Percentiles rank a stretch among this genome's conserved stretches.
These are phyloP conservation scores for Anolis apletophallus DNA, from an alignment of 2,797 vertebrate species.

Conservation along the genomic window DNA sequence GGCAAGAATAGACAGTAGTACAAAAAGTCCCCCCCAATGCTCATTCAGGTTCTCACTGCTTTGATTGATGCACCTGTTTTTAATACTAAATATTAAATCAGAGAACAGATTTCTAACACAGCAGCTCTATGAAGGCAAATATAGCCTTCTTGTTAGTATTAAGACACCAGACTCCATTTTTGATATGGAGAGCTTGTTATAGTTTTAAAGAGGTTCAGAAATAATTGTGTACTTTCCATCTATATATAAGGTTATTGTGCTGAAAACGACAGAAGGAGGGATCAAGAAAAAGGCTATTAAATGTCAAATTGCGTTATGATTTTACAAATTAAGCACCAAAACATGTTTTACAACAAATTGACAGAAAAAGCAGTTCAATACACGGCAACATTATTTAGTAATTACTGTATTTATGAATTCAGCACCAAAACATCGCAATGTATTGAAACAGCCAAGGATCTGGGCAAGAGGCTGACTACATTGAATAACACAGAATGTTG, in stretches of 20 bases:
- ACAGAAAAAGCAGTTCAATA: too few relatives aligned
- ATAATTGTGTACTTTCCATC: neutral
- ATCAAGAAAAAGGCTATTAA: too few relatives aligned
- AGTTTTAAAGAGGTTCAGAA: neutral
- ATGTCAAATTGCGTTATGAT: too few relatives aligned
- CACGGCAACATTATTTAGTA: too few relatives aligned
- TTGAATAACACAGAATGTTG: too few relatives aligned
- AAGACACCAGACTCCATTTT: neutral
- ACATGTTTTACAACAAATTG: too few relatives aligned
- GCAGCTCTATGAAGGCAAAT: neutral
- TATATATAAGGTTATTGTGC: neutral
- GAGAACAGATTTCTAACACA: conserved; percentile 51
- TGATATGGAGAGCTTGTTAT: neutral
- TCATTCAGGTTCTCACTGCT: conserved; percentile 54
- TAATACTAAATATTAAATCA: conserved; percentile 31
- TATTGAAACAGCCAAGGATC: too few relatives aligned
- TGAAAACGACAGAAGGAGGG: neutral
- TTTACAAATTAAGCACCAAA: too few relatives aligned
- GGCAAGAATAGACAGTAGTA: too few relatives aligned
- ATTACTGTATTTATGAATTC: too few relatives aligned
- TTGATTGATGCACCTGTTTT: conserved; percentile 47
- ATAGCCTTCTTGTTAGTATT: neutral
- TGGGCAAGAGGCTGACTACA: too few relatives aligned
- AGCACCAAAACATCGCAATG: too few relatives aligned
- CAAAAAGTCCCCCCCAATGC: neutral